Evolutionary conservation across 1,140 invertebrate species (phyloP).

Genomic region (Drosophila parvula): DNA sequence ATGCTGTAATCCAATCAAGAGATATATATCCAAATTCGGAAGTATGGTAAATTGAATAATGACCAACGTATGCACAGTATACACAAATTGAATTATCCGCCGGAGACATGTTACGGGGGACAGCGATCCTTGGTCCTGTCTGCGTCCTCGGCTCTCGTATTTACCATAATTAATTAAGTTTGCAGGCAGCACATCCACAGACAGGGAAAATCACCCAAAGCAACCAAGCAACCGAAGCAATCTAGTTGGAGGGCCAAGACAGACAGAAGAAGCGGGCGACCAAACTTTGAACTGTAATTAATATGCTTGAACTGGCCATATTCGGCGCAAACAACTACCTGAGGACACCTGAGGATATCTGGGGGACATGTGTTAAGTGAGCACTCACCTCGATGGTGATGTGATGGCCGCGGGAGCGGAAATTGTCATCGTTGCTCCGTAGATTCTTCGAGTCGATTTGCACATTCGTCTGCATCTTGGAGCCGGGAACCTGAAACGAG

Average conservation of each 20-base stretch:
- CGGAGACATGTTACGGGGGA: not conserved
- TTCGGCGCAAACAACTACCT: not conserved
- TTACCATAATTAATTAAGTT: conserved; percentile 57
- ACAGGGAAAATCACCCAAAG: conserved; percentile 20
- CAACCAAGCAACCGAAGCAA: conserved; percentile 43
- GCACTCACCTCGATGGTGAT: conserved; percentile 82
- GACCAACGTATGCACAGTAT: conserved; percentile 6
- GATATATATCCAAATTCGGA: conserved; percentile 11
- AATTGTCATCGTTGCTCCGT: conserved; percentile 85
- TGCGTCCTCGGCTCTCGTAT: not conserved
- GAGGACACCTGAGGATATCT: not conserved
- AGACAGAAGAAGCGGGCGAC: not conserved
- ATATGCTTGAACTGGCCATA: conserved; percentile 38
- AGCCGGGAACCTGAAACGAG: conserved; percentile 4
- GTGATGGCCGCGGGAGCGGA: conserved; percentile 85
- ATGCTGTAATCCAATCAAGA: conserved; percentile 21
- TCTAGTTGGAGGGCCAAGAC: conserved; percentile 48
- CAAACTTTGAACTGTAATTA: conserved; percentile 63
- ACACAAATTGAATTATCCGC: conserved; percentile 36
- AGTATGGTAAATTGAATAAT: conserved; percentile 43
- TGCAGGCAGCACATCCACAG: conserved; percentile 13
- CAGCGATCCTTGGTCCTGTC: conserved; percentile 9
- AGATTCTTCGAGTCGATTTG: conserved; percentile 88
- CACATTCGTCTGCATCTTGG: conserved; percentile 88
- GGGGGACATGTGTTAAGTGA: conserved; percentile 27